A percentile compares a stretch with the other conserved stretches of the same genome.
Evolutionary conservation across 2,797 vertebrate genomes (phyloP).

Genomic region (Parambassis ranga): DNA sequence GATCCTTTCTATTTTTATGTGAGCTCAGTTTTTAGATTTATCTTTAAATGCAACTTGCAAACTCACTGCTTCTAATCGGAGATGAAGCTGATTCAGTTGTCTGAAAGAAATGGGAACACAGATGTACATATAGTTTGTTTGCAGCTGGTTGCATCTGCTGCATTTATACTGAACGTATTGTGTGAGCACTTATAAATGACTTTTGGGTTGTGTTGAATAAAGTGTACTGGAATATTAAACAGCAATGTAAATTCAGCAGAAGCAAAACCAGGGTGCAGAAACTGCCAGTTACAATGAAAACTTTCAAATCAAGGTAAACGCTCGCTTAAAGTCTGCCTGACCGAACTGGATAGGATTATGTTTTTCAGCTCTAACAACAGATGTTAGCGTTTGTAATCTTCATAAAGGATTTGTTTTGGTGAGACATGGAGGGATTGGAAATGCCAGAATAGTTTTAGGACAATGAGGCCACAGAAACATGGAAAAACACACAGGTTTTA

Average conservation of each 20-base stretch:
- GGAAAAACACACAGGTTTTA: background rate
- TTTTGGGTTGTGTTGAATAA: slow-evolving; percentile 7
- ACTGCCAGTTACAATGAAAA: background rate
- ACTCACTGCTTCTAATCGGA: background rate
- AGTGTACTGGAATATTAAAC: slow-evolving; percentile 28
- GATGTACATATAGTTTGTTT: slow-evolving; percentile 6
- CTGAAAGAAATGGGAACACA: background rate
- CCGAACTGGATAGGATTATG: too few relatives aligned
- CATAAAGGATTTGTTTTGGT: background rate
- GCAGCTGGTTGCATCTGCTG: slow-evolving; percentile 3
- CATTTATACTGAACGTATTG: slow-evolving; percentile 14
- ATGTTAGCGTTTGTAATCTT: background rate
- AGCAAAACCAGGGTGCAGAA: slow-evolving; percentile 24
- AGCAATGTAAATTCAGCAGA: slow-evolving; percentile 26
- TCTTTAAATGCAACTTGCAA: background rate
- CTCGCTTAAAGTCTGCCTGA: too few relatives aligned
- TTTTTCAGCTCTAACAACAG: background rate
- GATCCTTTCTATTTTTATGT: too few relatives aligned
- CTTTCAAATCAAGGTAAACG: background rate
- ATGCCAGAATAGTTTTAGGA: background rate
- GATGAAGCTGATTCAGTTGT: background rate
- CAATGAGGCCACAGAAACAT: background rate
- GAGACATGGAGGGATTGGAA: slow-evolving; percentile 4
- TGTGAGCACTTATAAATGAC: slow-evolving; percentile 4
- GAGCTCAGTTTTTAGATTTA: too few relatives aligned